Evolutionary conservation across 2,888 invertebrate species (phyloP).

Genomic region (Selenia dentaria): DNA sequence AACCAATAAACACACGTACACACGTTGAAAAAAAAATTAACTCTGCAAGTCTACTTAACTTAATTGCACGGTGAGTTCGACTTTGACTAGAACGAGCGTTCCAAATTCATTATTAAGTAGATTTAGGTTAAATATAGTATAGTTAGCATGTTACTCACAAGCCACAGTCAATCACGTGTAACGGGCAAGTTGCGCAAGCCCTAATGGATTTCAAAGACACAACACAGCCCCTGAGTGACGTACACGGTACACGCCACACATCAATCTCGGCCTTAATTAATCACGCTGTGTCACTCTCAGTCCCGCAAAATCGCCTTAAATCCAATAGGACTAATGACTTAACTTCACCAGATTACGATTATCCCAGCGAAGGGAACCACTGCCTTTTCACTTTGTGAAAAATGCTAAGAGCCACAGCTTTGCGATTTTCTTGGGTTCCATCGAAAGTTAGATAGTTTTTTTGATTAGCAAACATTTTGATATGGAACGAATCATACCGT

Average conservation of each 20-base stretch:
- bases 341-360: slow-evolving; percentile 57
- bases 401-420: slow-evolving; percentile 12
- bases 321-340: slow-evolving; percentile 59
- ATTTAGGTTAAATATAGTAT: too few relatives aligned
- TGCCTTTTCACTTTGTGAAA: slow-evolving; percentile 29
- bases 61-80: too few relatives aligned
- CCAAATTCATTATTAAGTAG: too few relatives aligned
- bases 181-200: slow-evolving; percentile 3
- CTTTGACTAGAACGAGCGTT: too few relatives aligned
- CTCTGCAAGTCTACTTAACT: too few relatives aligned
- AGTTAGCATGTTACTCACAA: too few relatives aligned
- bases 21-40: too few relatives aligned
- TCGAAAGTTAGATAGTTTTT: not conserved
- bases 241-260: slow-evolving; percentile 26
- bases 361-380: slow-evolving; percentile 47
- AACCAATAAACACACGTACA: too few relatives aligned
- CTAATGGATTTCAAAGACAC: slow-evolving; percentile 32
- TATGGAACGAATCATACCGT: too few relatives aligned
- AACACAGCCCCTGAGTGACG: slow-evolving; percentile 21
- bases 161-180: not conserved
- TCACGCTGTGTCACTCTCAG: slow-evolving; percentile 29
- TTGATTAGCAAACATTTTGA: too few relatives aligned
- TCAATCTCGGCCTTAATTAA: slow-evolving; percentile 37
- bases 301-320: slow-evolving; percentile 42
- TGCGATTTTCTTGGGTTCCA: slow-evolving; percentile 13